Evolutionary conservation across 2,797 vertebrate species (phyloP), one percentile per base, ranked within the genome.

Genomic region (Miichthys miiuy): DNA sequence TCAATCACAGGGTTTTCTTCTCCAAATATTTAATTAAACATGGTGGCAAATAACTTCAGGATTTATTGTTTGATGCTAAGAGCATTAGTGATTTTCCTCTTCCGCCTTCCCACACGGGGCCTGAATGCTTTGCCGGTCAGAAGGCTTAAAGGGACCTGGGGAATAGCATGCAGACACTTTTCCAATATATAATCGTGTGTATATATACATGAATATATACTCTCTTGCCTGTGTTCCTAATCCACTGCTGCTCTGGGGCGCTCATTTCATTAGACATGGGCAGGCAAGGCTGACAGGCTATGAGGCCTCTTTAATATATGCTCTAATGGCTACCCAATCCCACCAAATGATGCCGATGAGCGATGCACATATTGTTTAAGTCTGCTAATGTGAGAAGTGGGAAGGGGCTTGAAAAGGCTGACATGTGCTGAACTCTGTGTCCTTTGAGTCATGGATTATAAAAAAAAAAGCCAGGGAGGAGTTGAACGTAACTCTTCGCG

Each of bases 11-110:
- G 95, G 95, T 96, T 97, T 96, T 97, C 96, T 97, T 96, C 95
- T 94, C 91, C 93, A 96, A 97, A 97, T 97, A 96, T 97, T 97
- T 97, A 96, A 97, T 97, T 97, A 97, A 97, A 96, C 95, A 96
- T 92, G 94, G 93, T 97, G 94, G 95, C 94, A 95, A 97, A 97
- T 96, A 96, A 96, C 95, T 96, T 91, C 84, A 95, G 94, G 96
- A 97, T 97, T 96, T 96, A 96, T 96, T 95, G 95, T 96, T 96
- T 95, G 96, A 96, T 95, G 96, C 96, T 96, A 96, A 97, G 96
- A 96, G 96, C 96, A 96, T 96, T 96, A 97, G 96, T 95, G 96
- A 97, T 96, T 97, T 97, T 96, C 96, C 94, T 96, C 94, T 96
- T 96, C 95, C 93, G 91, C 91, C 94, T 92, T 95, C 93, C 94